These are phyloP conservation scores for Poecilia velifera DNA, from an alignment of 2,797 vertebrate genomes.

Conservation along the genomic window DNA sequence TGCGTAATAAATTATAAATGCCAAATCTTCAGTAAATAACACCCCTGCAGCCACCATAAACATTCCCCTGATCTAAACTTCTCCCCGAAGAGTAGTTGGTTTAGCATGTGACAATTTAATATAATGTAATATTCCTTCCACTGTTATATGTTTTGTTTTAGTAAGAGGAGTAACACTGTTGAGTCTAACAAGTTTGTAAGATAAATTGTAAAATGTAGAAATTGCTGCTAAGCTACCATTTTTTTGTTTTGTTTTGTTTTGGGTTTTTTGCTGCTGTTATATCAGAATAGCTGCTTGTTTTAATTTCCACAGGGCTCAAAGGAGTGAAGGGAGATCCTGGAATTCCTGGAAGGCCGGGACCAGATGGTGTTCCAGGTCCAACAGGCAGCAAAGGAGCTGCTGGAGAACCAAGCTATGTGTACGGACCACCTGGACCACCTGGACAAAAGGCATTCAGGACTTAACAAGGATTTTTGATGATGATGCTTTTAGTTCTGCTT, in stretches of 20 bases:
- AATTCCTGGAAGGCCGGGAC: slow-evolving; percentile 52
- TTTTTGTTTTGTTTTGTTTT: no score
- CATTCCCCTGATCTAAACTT: background rate
- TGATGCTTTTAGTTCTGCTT: background rate
- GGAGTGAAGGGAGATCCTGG: slow-evolving; percentile 72
- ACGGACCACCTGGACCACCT: slow-evolving; percentile 53
- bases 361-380: slow-evolving; percentile 53
- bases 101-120: background rate
- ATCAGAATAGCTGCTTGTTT: background rate
- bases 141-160: background rate
- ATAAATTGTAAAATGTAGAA: background rate
- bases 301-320: slow-evolving; percentile 47
- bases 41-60: background rate
- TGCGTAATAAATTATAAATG: background rate
- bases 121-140: background rate
- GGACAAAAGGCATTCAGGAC: slow-evolving; percentile 67
- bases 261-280: background rate
- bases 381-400: slow-evolving; percentile 60
- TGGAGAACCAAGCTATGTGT: slow-evolving; percentile 51
- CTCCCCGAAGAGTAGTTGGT: background rate
- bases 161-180: background rate
- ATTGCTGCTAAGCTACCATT: background rate
- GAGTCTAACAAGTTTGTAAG: background rate
- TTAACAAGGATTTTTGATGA: background rate
- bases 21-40: background rate